Evolutionary conservation across 2,797 vertebrate genomes (phyloP).

Genomic region (Squalus acanthias): DNA sequence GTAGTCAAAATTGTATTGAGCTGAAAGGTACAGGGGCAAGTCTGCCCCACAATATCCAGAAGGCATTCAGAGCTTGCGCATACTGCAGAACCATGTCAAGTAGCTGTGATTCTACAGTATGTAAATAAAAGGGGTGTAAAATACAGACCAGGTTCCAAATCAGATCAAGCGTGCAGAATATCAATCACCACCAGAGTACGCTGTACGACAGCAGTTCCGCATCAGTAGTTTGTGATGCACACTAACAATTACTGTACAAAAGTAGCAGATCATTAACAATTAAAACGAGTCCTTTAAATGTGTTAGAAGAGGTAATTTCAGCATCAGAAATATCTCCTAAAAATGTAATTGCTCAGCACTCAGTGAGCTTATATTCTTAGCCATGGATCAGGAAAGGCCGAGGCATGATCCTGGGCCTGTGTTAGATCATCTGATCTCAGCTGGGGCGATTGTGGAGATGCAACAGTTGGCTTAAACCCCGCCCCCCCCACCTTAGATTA

Average conservation of each 20-base stretch:
- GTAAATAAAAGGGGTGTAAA: not conserved
- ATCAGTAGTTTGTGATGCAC: not conserved
- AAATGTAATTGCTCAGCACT: not conserved
- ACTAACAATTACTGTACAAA: not conserved
- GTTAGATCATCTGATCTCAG: not conserved
- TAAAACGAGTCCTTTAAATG: not conserved
- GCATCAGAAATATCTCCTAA: not conserved
- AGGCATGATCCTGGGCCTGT: not conserved
- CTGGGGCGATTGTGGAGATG: not conserved
- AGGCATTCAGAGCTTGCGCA: not conserved
- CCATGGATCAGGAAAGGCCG: not conserved
- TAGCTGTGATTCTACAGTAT: not conserved
- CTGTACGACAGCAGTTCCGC: not conserved
- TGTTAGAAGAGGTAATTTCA: not conserved
- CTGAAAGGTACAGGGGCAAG: not conserved
- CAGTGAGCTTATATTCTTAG: not conserved
- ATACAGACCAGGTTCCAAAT: not conserved
- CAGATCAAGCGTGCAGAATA: not conserved
- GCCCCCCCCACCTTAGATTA: not conserved
- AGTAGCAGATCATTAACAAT: not conserved
- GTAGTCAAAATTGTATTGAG: not conserved
- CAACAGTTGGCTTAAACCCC: not conserved
- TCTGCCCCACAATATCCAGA: not conserved
- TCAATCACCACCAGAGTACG: not conserved
- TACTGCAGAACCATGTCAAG: not conserved